These are phyloP conservation scores for Parambassis ranga DNA, from an alignment of 2,797 vertebrate species.

Conservation along the genomic window DNA sequence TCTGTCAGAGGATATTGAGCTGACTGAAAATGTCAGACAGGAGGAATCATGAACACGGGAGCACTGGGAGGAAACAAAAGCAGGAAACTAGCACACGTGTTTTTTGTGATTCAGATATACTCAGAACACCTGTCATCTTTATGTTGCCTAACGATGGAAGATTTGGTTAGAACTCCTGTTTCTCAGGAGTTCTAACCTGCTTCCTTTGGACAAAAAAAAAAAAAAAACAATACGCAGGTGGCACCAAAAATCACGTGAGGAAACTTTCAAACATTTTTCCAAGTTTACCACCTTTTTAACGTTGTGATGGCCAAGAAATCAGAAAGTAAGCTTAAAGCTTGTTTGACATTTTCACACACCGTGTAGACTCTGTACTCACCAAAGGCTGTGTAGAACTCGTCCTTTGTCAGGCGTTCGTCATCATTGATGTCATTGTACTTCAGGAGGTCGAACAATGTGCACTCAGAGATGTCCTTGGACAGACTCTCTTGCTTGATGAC, in stretches of 20 bases:
- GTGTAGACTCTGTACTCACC: constrained; percentile 87
- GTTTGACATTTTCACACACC: no score
- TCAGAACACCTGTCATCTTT: constrained; percentile 33
- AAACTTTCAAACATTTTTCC: constrained; percentile 20
- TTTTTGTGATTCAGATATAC: constrained; percentile 20
- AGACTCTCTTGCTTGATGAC: constrained; percentile 93
- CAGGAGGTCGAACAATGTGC: constrained; percentile 92
- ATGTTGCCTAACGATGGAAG: constrained; percentile 13
- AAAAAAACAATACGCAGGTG: background rate
- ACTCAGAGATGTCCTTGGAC: constrained; percentile 84
- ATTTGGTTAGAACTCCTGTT: constrained; percentile 17
- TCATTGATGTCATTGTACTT: constrained; percentile 90
- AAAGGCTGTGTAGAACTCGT: constrained; percentile 93
- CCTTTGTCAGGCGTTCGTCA: constrained; percentile 87
- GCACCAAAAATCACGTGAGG: constrained; percentile 25
- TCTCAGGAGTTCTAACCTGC: constrained; percentile 42
- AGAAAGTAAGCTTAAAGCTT: no score
- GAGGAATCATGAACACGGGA: constrained; percentile 48
- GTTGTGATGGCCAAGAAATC: background rate
- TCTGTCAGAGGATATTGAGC: constrained; percentile 74
- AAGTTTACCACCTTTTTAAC: background rate
- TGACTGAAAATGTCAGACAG: constrained; percentile 73
- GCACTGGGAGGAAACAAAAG: constrained; percentile 41
- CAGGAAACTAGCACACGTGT: constrained; percentile 24
- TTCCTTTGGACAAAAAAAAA: constrained; percentile 52